A percentile compares a stretch with the other conserved stretches of the same genome.
Conservation (phyloP, 2,888 invertebrate genomes). For the Ichneumon xanthorius region DNA sequence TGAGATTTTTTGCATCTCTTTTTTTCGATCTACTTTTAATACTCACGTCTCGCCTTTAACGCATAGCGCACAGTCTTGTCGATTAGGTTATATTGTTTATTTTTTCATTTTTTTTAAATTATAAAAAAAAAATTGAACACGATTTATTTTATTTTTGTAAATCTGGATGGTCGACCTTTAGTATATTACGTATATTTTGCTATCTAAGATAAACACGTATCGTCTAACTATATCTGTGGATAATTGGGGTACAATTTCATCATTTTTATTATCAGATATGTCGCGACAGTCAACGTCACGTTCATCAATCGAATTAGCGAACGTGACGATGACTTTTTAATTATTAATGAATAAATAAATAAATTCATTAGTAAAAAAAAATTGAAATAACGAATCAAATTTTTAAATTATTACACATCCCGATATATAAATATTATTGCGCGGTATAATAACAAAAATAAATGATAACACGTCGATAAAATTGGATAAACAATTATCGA, state of each 20-base stretch:
- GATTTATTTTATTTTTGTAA: not conserved
- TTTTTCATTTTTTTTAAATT: constrained; percentile 12
- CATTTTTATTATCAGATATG: constrained; percentile 54
- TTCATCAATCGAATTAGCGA: constrained; percentile 2
- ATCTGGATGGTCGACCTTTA: not conserved
- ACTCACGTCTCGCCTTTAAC: not conserved
- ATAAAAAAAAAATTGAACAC: constrained; percentile 3
- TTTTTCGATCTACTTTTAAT: constrained; percentile 19
- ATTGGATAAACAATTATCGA: no score
- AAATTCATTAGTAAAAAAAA: no score
- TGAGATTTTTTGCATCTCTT: constrained; percentile 63
- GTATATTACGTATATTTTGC: constrained; percentile 39
- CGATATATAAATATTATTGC: not conserved
- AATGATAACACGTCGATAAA: not conserved
- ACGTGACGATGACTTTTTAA: constrained; percentile 32
- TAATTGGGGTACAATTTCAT: not conserved
- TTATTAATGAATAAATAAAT: constrained; percentile 25
- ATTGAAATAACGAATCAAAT: no score
- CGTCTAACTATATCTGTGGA: constrained; percentile 18
- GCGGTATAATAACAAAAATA: not conserved
- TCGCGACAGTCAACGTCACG: constrained; percentile 39
- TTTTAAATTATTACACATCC: constrained; percentile 52
- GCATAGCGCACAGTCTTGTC: constrained; percentile 39
- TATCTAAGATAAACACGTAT: constrained; percentile 41
- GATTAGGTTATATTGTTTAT: constrained; percentile 2